Percentiles rank a stretch among this genome's conserved stretches.
Evolutionary conservation across 2,797 vertebrate species (phyloP).

Genomic region (Thalassophryne amazonica): DNA sequence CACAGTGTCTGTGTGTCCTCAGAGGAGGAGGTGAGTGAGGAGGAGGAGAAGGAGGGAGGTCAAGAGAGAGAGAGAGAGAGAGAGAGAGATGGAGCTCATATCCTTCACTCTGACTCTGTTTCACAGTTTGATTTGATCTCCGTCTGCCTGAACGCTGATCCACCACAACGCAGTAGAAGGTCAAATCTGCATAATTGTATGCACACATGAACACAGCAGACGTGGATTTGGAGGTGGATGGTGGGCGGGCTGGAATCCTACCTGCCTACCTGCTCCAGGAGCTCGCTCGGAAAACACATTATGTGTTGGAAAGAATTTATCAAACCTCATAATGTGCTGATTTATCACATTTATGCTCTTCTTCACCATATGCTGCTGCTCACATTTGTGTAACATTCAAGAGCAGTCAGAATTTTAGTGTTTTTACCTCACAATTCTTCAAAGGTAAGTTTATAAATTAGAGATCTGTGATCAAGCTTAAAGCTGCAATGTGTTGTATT

Average conservation of each 20-base stretch:
- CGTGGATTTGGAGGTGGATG: conserved; percentile 45
- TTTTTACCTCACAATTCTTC: too few species aligned
- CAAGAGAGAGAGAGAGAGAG: conserved; percentile 3
- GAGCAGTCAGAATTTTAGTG: too few species aligned
- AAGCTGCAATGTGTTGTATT: too few species aligned
- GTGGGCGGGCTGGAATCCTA: conserved; percentile 65
- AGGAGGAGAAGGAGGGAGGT: conserved; percentile 11
- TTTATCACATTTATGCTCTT: too few species aligned
- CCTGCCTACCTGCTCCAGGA: conserved; percentile 53
- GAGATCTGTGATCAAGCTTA: too few species aligned
- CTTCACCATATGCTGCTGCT: too few species aligned
- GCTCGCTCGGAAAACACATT: conserved; percentile 57
- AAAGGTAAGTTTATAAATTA: too few species aligned
- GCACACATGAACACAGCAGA: conserved; percentile 34
- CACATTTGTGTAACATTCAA: too few species aligned
- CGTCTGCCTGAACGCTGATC: conserved; percentile 47
- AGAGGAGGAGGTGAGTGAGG: background rate
- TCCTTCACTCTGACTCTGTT: conserved; percentile 4
- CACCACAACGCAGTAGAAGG: conserved; percentile 37
- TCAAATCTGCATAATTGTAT: conserved; percentile 48
- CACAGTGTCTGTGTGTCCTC: background rate
- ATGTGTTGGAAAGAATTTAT: conserved; percentile 11
- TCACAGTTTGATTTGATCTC: conserved; percentile 52
- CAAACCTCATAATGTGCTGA: too few species aligned
- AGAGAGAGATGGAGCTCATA: conserved; percentile 24